Evolutionary conservation across 1,140 invertebrate species (phyloP), one percentile per base, ranked within the genome.

Genomic region (Saxidomus purpurata): DNA sequence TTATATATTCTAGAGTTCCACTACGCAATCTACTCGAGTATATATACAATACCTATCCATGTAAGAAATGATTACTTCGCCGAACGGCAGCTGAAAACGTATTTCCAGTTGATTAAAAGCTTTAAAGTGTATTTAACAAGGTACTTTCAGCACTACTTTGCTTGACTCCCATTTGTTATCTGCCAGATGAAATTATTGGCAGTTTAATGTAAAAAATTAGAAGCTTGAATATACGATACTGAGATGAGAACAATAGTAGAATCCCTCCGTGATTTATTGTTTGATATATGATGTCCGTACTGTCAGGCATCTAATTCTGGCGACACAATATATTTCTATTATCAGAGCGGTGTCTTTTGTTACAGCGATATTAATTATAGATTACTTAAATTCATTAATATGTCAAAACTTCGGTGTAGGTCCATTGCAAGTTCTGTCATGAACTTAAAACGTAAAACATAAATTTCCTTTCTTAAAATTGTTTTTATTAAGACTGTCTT

Each of bases 361-460:
- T 38, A 71, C 36, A n/a, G 34, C 38, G 67, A 71, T 71, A 71
- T 71, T 28, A 71, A 71, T 71, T 71, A 71, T 71, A n/a, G 67
- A 71, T 71, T 71, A 71, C 38, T 71, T 36, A 71, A 36, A 71
- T 71, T 71, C 34, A 71, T 38, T 71, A 38, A 38, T 71, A 71
- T 71, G 67, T 71, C 67, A 71, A 71, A 71, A 38, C 67, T 17
- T 38, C 67, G 31, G 34, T 36, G 67, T 40, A 71, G 67, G 67
- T 71, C 67, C 13, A n/a, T 71, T 9, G 63, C 34, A 28, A 28
- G 34, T 28, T 19, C 1, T 38, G 13, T 71, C 67, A 40, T 71
- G 36, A 71, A 71, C 13, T 71, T 31, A 71, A 71, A 38, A 8
- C 13, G 9, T 38, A 38, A 36, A 71, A 22, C 34, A 38, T 13